Evolutionary conservation across 2,888 invertebrate species (phyloP), one percentile per base, ranked within the genome.

Genomic region (Cremastinae sp.): DNA sequence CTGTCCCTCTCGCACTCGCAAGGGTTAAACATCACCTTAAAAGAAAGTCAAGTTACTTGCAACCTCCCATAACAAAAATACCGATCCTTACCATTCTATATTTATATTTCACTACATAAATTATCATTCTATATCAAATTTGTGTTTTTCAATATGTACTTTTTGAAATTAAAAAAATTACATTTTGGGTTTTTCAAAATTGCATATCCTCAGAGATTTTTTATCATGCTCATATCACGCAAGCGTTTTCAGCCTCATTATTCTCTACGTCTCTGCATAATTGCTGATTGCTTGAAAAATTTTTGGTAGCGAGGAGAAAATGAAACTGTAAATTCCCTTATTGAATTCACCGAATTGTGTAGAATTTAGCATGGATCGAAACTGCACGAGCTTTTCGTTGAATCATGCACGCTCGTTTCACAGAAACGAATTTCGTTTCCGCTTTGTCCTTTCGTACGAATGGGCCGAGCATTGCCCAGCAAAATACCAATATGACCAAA

Each of bases 291-390:
- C 2, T 3, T 5, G 28, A 28, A 56, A 35, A 5, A 14, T 28
- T 28, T 28, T 28, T 5, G n/a, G 1, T 1, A 12, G 14, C 35
- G 10, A 61, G 20, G 56, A 58, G 56, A 28, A 28, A 58, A 51
- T 35, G 22, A 35, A 55, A 41, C 20, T 53, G 35, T n/a, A 51
- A 68, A 68, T 43, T 20, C 47, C 20, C 51, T 18, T 49, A 51
- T 58, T 41, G 56, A 61, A 64, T 71, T 71, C 18, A 18, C 8
- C 35, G 51, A 56, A 71, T 55, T 51, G 28, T 58, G 5, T 10
- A 16, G 5, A 51, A 55, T 65, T 56, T 47, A 9, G 10, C 12
- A 35, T 22, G 62, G 12, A 47, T 49, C 39, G 28, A 35, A 49
- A 5, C 45, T 39, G 41, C n/a, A 10, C 9, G 2, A 1, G 20